phyloP scores from a whole-genome alignment of 1,140 invertebrate species.

The Tetragonula clypearis region DNA sequence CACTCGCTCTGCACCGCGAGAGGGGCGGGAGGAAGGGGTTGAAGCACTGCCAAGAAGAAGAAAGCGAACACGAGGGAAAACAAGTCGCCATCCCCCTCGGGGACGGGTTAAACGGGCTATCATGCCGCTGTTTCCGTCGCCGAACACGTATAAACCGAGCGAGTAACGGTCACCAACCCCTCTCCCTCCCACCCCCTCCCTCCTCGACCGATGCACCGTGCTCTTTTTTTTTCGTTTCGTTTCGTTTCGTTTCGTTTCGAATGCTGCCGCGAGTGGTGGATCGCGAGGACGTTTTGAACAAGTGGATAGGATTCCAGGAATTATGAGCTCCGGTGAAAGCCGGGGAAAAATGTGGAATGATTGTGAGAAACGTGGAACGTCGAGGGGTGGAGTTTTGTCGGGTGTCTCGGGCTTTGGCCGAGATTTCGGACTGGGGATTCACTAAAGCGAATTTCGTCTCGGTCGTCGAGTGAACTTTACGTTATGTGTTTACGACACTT shows the following conservation, averaged over 20 bases:
- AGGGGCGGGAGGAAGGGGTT: constrained; percentile 4
- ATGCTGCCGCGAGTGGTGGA: neutral
- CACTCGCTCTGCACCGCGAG: neutral
- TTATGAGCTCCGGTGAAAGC: constrained; percentile 4
- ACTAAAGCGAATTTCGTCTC: too few species aligned
- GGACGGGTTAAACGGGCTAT: constrained; percentile 71
- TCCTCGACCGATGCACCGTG: neutral
- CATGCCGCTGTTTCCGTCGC: constrained; percentile 70
- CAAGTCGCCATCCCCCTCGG: constrained; percentile 15
- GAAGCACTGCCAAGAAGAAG: constrained; percentile 37
- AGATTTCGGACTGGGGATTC: too few species aligned
- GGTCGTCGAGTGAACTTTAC: too few species aligned
- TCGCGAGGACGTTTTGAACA: neutral
- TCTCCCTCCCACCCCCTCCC: too few species aligned
- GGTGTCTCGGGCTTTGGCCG: too few species aligned
- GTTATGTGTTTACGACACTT: too few species aligned
- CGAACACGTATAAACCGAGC: constrained; percentile 67
- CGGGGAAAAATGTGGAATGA: neutral
- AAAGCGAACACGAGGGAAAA: constrained; percentile 16
- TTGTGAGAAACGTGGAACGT: neutral
- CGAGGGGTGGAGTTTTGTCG: too few species aligned
- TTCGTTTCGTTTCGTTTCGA: neutral
- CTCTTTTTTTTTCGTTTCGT: constrained; percentile 20
- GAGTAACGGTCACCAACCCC: constrained; percentile 24
- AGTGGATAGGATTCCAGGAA: neutral